phyloP scores from a whole-genome alignment of 1,140 invertebrate genomes.

The Scaptomyza pallida region DNA sequence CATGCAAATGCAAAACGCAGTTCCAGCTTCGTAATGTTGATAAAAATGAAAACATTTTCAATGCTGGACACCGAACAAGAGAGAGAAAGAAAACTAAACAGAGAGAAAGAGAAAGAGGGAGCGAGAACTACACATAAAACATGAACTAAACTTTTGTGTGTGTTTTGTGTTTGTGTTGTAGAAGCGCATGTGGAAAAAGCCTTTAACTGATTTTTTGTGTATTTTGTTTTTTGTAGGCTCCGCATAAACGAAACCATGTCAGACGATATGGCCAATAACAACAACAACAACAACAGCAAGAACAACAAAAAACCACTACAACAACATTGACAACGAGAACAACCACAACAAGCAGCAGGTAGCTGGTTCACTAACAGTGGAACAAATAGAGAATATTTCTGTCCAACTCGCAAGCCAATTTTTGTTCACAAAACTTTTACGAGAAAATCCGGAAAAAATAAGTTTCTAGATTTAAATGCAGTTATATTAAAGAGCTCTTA shows the following conservation, averaged over 20 bases:
- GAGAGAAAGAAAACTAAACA: background rate
- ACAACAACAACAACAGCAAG: background rate
- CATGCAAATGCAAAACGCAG: conserved; percentile 71
- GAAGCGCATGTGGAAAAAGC: conserved; percentile 39
- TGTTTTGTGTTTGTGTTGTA: background rate
- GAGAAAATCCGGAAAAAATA: too few species aligned
- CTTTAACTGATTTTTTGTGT: conserved; percentile 71
- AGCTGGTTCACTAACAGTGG: conserved; percentile 20
- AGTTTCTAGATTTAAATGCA: too few species aligned
- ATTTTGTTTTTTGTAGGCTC: conserved; percentile 20
- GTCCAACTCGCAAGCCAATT: too few species aligned
- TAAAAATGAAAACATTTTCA: conserved; percentile 76
- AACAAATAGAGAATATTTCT: background rate
- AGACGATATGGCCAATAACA: conserved; percentile 27
- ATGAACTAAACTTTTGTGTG: conserved; percentile 37
- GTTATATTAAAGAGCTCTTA: too few species aligned
- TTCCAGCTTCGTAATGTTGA: conserved; percentile 76
- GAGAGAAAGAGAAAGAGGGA: background rate
- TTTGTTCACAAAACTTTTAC: too few species aligned
- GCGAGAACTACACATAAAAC: conserved; percentile 33
- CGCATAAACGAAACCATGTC: conserved; percentile 72
- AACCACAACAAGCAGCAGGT: conserved; percentile 20
- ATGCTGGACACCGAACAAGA: background rate
- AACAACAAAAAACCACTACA: background rate
- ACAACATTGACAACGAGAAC: background rate